A percentile compares a stretch with the other conserved stretches of the same genome.
Conservation (phyloP, 2,888 invertebrate species). For the Ormia ochracea region DNA sequence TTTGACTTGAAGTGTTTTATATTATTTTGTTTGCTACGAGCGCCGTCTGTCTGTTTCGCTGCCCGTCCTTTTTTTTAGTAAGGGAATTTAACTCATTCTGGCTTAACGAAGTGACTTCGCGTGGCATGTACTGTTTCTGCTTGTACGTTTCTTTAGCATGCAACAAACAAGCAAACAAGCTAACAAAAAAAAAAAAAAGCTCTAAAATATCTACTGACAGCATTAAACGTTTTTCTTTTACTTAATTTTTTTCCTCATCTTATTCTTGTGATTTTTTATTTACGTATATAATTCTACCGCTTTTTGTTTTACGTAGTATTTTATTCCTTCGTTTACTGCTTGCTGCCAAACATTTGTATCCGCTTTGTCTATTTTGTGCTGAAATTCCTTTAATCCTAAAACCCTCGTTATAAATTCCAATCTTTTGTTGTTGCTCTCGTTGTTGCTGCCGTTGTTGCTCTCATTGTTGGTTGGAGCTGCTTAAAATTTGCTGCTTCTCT, state of each 20-base stretch:
- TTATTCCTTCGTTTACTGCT: not conserved
- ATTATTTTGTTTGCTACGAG: slow-evolving; percentile 16
- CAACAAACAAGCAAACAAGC: too few species aligned
- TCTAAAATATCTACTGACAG: slow-evolving; percentile 61
- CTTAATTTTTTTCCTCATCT: slow-evolving; percentile 44
- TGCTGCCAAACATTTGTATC: slow-evolving; percentile 11
- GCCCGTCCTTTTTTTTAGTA: too few species aligned
- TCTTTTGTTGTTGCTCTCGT: slow-evolving; percentile 15
- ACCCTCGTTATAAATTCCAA: slow-evolving; percentile 55
- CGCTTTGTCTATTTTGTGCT: slow-evolving; percentile 41
- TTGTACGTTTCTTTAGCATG: slow-evolving; percentile 1
- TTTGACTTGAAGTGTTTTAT: slow-evolving; percentile 44
- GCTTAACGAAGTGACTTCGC: slow-evolving; percentile 25
- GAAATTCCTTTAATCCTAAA: slow-evolving; percentile 56
- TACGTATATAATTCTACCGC: not conserved
- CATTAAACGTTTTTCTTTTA: slow-evolving; percentile 53
- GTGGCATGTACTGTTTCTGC: slow-evolving; percentile 8
- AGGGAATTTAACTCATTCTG: slow-evolving; percentile 39
- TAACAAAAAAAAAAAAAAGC: slow-evolving; percentile 2
- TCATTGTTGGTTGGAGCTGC: slow-evolving; percentile 23
- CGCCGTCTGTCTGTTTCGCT: slow-evolving; percentile 18
- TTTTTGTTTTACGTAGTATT: slow-evolving; percentile 28
- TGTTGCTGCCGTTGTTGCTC: slow-evolving; percentile 12
- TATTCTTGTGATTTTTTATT: too few species aligned
- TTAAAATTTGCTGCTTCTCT: slow-evolving; percentile 44